Conservation (phyloP, 2,888 invertebrate genomes). For the Arenicola marina region DNA sequence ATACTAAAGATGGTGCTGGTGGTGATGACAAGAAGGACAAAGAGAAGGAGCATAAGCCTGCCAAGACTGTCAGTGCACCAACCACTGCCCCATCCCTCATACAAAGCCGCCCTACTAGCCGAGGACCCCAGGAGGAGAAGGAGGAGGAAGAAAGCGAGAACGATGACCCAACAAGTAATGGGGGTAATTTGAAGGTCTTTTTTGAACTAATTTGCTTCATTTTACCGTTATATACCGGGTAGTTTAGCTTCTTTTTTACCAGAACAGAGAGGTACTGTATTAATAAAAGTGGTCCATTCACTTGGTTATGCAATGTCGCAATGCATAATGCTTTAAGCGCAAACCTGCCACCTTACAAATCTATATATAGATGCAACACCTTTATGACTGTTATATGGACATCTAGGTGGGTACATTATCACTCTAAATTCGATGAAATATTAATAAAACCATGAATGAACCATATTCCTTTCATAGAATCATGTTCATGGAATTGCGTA, state of each 20-base stretch:
- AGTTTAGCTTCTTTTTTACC: neutral
- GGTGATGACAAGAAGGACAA: constrained; percentile 62
- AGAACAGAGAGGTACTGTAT: neutral
- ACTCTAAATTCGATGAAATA: too few relatives aligned
- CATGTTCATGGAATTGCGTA: too few relatives aligned
- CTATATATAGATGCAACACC: too few relatives aligned
- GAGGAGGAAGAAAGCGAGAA: constrained; percentile 65
- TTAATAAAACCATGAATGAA: too few relatives aligned
- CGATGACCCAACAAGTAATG: constrained; percentile 65
- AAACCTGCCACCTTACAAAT: too few relatives aligned
- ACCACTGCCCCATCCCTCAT: constrained; percentile 12
- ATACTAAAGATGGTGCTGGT: constrained; percentile 34
- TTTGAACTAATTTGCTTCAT: neutral
- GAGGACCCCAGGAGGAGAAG: constrained; percentile 36
- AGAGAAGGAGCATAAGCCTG: constrained; percentile 59
- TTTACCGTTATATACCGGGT: neutral
- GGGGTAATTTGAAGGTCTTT: neutral
- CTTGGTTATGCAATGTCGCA: too few relatives aligned
- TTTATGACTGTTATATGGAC: too few relatives aligned
- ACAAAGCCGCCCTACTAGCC: neutral
- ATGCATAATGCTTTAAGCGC: too few relatives aligned
- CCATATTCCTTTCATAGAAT: too few relatives aligned
- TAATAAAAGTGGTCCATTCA: too few relatives aligned
- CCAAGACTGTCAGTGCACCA: neutral
- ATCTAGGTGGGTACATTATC: too few relatives aligned